Conservation (phyloP, 2,113 vertebrate species). For the Manacus vitellinus region DNA sequence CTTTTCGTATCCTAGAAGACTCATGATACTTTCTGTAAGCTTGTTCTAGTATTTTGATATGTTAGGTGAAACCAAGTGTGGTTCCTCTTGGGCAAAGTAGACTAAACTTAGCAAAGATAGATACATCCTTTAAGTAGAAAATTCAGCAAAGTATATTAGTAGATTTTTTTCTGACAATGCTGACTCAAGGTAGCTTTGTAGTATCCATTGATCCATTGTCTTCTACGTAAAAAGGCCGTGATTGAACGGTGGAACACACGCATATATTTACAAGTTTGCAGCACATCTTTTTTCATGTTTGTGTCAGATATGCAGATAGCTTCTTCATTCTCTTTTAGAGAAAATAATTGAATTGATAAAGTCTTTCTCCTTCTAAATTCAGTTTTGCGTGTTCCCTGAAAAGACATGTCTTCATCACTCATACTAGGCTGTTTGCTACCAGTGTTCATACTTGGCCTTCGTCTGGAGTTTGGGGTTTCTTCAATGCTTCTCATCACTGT, state of each 20-base stretch:
- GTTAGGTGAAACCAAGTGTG: constrained; percentile 5
- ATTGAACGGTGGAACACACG: not conserved
- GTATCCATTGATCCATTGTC: not conserved
- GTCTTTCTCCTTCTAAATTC: not conserved
- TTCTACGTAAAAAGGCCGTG: not conserved
- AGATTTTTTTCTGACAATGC: not conserved
- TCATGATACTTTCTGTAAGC: not conserved
- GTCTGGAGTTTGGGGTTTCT: not conserved
- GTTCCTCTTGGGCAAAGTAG: not conserved
- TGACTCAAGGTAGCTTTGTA: not conserved
- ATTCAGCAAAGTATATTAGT: constrained; percentile 30
- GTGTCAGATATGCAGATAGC: not conserved
- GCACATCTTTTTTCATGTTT: not conserved
- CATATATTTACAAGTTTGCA: not conserved
- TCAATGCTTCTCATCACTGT: not conserved
- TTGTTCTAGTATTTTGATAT: not conserved
- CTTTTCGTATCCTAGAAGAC: not conserved
- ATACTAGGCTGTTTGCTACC: not conserved
- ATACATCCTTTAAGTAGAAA: constrained; percentile 57
- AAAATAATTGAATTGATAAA: not conserved
- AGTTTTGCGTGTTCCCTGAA: not conserved
- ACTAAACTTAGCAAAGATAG: not conserved
- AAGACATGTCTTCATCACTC: not conserved
- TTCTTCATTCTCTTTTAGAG: not conserved
- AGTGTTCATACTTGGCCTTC: fast-evolving